Percentiles rank a stretch among this genome's conserved stretches.
Conservation (phyloP, 2,888 invertebrate genomes). For the Mimumesa dahlbomi region DNA sequence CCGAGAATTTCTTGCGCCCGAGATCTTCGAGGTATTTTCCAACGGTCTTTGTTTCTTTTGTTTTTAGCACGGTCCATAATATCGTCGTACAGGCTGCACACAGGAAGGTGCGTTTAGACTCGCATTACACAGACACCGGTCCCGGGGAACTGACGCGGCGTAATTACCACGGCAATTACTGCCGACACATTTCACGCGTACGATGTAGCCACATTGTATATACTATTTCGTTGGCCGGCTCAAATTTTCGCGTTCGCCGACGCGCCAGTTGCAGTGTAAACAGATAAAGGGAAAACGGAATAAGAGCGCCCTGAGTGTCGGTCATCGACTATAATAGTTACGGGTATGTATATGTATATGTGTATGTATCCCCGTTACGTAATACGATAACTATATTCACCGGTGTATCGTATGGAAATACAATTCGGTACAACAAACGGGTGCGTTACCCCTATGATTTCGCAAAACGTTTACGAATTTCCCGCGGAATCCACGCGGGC, state of each 20-base stretch:
- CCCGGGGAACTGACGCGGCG: conserved; percentile 58
- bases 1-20: too few species aligned
- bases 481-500: too few species aligned
- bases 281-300: conserved; percentile 46
- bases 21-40: too few species aligned
- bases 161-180: conserved; percentile 66
- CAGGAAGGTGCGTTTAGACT: conserved; percentile 57
- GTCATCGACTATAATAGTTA: too few species aligned
- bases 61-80: conserved; percentile 14
- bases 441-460: too few species aligned
- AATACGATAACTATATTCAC: too few species aligned
- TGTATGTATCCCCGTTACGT: too few species aligned
- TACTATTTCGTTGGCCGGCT: conserved; percentile 37
- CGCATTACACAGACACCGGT: conserved; percentile 59
- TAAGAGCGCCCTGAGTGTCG: conserved; percentile 25
- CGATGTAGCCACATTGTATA: conserved; percentile 40
- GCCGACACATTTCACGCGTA: conserved; percentile 63
- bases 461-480: too few species aligned
- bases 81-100: conserved; percentile 14
- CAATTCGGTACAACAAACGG: too few species aligned
- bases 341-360: too few species aligned
- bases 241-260: conserved; percentile 50
- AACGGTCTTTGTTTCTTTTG: background rate
- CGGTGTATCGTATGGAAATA: too few species aligned
- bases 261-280: conserved; percentile 30